Conservation (phyloP, 2,113 vertebrate genomes). For the Gymnorhina tibicen region DNA sequence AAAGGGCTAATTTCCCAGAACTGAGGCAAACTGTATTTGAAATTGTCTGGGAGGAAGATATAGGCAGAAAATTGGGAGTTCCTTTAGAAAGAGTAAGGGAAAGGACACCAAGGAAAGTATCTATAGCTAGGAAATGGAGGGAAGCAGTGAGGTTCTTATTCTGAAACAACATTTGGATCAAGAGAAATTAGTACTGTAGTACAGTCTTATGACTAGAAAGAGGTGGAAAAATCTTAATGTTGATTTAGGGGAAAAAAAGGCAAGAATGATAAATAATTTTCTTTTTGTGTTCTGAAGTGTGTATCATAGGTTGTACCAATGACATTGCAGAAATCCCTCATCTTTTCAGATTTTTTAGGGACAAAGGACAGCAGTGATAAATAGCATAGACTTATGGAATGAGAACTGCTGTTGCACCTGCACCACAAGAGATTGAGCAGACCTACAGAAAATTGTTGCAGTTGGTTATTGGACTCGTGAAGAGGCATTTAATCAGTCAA, state of each 20-base stretch:
- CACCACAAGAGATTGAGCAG: neutral
- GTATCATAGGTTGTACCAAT: neutral
- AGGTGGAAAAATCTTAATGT: neutral
- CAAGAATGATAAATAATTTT: neutral
- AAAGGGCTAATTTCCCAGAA: conserved; percentile 1
- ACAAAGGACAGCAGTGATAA: neutral
- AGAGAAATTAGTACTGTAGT: neutral
- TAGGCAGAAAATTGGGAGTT: neutral
- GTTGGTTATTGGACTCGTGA: neutral
- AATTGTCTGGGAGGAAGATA: neutral
- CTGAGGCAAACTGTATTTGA: neutral
- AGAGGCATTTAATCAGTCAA: neutral
- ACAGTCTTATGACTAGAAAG: neutral
- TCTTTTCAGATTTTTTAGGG: neutral
- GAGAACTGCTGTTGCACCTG: neutral
- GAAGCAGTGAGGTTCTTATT: neutral
- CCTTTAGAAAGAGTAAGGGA: neutral
- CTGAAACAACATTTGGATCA: neutral
- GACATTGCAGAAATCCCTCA: neutral
- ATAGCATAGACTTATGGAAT: neutral
- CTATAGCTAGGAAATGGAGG: neutral
- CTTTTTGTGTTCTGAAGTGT: neutral
- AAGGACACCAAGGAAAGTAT: neutral
- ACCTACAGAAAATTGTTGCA: neutral
- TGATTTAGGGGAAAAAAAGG: neutral